These are phyloP conservation scores for Geotrypetes seraphini DNA, from an alignment of 2,797 vertebrate genomes.

Conservation along the genomic window DNA sequence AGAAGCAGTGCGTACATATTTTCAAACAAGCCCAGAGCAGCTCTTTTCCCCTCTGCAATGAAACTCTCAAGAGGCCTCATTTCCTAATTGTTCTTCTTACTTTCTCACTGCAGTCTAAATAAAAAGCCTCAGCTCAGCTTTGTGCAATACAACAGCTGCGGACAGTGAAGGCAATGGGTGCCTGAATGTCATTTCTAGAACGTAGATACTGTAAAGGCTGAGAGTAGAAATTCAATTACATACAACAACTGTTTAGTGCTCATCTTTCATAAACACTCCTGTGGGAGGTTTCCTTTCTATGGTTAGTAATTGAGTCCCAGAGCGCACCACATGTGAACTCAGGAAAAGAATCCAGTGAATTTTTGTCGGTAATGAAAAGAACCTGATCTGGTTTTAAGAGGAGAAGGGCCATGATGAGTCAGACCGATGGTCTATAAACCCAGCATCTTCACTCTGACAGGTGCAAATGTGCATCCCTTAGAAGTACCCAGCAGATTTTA, in stretches of 20 bases:
- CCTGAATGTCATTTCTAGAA: neutral
- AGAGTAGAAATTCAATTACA: neutral
- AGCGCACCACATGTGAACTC: slow-evolving; percentile 35
- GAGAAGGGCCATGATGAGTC: neutral
- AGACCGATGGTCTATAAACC: accelerated
- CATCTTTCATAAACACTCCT: slow-evolving; percentile 13
- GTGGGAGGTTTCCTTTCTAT: slow-evolving; percentile 24
- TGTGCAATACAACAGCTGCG: neutral
- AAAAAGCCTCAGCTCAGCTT: neutral
- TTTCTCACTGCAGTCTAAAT: neutral
- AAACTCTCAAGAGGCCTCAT: neutral
- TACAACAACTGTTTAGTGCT: neutral
- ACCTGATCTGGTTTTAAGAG: slow-evolving; percentile 27
- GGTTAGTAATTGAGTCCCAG: slow-evolving; percentile 28
- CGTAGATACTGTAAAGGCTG: neutral
- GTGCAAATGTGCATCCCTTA: no score
- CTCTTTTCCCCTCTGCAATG: neutral
- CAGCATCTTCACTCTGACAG: no score
- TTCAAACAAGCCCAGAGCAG: neutral
- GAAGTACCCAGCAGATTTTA: no score
- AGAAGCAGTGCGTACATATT: slow-evolving; percentile 1
- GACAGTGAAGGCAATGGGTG: neutral
- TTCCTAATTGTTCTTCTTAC: slow-evolving; percentile 1
- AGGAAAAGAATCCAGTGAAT: slow-evolving; percentile 36
- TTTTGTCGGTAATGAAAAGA: no score